Conservation (phyloP, 2,113 vertebrate genomes). For the Elaphurus davidianus region DNA sequence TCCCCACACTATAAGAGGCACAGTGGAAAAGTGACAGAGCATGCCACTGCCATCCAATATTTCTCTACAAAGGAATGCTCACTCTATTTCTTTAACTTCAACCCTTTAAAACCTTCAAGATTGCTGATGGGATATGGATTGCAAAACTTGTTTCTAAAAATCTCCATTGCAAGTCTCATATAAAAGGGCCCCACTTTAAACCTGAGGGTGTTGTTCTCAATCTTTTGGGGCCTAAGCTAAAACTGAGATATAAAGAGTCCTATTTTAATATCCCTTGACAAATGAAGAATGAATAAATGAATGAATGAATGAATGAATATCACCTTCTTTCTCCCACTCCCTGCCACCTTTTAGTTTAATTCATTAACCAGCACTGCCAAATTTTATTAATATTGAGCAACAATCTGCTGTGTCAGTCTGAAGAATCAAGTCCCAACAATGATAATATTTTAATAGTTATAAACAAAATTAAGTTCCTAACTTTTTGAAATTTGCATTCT, state of each 20-base stretch:
- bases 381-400: constrained; percentile 27
- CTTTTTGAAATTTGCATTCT: constrained; percentile 17
- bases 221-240: neutral
- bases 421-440: neutral
- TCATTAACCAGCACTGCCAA: neutral
- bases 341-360: constrained; percentile 14
- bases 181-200: neutral
- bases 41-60: neutral
- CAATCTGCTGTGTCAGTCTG: neutral
- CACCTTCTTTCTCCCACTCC: neutral
- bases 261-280: neutral
- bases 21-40: neutral
- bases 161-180: neutral
- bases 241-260: neutral
- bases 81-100: neutral
- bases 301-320: neutral
- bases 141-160: neutral
- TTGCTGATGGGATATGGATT: neutral
- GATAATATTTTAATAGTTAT: neutral
- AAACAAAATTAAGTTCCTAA: neutral
- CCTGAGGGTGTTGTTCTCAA: neutral
- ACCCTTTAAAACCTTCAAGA: neutral
- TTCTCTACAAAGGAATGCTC: neutral
- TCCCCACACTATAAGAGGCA: neutral
- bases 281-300: neutral